A percentile compares a stretch with the other conserved stretches of the same genome.
Evolutionary conservation across 2,797 vertebrate genomes (phyloP).

Genomic region (Clamator glandarius): DNA sequence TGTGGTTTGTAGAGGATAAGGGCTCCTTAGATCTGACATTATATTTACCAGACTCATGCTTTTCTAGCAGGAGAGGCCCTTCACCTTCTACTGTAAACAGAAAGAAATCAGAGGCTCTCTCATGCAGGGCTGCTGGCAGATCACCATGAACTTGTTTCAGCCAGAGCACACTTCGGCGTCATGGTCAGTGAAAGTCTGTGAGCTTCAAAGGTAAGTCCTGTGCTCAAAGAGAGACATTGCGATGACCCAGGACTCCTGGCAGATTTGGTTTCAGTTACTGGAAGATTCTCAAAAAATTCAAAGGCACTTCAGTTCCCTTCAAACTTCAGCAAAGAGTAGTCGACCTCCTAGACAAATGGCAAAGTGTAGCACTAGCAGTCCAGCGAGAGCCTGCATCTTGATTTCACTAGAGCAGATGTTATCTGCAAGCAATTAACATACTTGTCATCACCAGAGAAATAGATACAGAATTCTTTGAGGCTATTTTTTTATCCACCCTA

Average conservation of each 20-base stretch:
- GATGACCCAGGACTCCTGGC: conserved; percentile 83
- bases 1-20: conserved; percentile 70
- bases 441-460: conserved; percentile 83
- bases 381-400: conserved; percentile 74
- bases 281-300: conserved; percentile 80
- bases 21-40: conserved; percentile 72
- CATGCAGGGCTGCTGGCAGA: conserved; percentile 76
- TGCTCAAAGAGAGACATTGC: conserved; percentile 88
- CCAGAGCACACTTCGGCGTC: conserved; percentile 81
- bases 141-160: conserved; percentile 81
- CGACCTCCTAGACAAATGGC: conserved; percentile 71
- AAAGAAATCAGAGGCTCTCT: conserved; percentile 72
- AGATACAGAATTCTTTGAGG: conserved; percentile 70
- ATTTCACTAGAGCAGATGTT: conserved; percentile 85
- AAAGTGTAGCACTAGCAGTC: conserved; percentile 72
- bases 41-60: conserved; percentile 70
- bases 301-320: conserved; percentile 72
- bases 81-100: conserved; percentile 78
- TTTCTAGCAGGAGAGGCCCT: conserved; percentile 67
- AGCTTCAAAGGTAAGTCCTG: conserved; percentile 85
- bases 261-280: conserved; percentile 90
- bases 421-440: conserved; percentile 89
- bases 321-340: conserved; percentile 68
- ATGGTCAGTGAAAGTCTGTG: conserved; percentile 87
- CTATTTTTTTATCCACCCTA: conserved; percentile 65